Percentiles rank a stretch among this genome's conserved stretches.
Conservation (phyloP, 1,140 invertebrate species). For the Meloidogyne hapla region DNA sequence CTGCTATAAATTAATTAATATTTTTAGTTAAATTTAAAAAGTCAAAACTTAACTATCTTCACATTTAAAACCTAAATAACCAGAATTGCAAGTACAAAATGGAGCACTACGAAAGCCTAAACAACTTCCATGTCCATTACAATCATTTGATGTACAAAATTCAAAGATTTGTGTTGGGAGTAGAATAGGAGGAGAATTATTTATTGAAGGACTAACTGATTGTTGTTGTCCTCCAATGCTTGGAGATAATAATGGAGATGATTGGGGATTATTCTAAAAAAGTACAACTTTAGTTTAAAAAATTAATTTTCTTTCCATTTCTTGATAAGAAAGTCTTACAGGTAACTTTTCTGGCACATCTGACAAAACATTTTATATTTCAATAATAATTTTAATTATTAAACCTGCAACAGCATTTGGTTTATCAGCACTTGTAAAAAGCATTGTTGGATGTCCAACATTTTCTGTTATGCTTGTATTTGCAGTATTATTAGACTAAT, state of each 20-base stretch:
- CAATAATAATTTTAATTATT: background rate
- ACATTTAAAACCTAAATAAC: conserved; percentile 21
- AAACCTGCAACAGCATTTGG: background rate
- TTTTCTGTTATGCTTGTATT: background rate
- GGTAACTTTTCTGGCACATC: background rate
- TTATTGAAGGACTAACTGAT: background rate
- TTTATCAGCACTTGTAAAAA: background rate
- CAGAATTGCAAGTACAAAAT: conserved; percentile 18
- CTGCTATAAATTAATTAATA: conserved; percentile 25
- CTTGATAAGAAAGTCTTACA: background rate
- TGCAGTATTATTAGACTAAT: background rate
- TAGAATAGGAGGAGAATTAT: background rate
- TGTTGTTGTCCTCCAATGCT: background rate
- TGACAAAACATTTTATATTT: background rate
- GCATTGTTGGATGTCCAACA: background rate
- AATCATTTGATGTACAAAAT: conserved; percentile 19
- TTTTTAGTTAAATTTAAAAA: background rate
- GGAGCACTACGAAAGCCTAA: conserved; percentile 14
- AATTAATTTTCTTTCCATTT: background rate
- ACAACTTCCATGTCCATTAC: conserved; percentile 19
- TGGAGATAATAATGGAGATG: background rate
- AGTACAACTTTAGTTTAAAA: too few relatives aligned
- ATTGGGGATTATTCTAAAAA: background rate
- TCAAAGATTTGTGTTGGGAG: background rate
- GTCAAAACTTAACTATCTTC: conserved; percentile 15